Base-by-base conservation (phyloP, 2,888 invertebrate species). In the Athetis lepigone region DNA sequence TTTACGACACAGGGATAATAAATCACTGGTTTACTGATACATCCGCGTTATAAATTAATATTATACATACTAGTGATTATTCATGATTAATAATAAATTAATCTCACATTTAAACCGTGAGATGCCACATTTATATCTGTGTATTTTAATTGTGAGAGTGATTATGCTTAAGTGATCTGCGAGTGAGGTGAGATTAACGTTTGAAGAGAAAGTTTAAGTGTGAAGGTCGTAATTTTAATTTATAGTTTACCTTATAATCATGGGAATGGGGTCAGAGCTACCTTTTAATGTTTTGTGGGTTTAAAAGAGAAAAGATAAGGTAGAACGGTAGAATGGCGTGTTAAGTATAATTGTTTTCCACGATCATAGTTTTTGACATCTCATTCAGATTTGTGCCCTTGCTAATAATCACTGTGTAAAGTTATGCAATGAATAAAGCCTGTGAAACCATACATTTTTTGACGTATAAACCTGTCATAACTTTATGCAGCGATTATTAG, bases 21-120 rank as follows among this genome's bases (percentile, higher is more conserved):
- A 78, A 75, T 77, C 75, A 78, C 47, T 11, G 27, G 59, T 52
- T 75, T 66, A 78, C 65, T 66, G 68, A 60, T 61, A 72, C 69
- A 75, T 75, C 75, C 79, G 73, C 57, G 66, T 75, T 75, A 56
- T 78, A 73, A 75, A 75, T 78, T 67, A 58, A 72, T 69, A 55
- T 52, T 58, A 66, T 68, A 33, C 62, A 51, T 67, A 64, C 49
- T 27, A 54, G 52, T 49, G 56, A 67, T 57, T 60, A 63, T 63
- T 66, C 62, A 68, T 49, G 46, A 68, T 69, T 58, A 69, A 61
- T 69, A 51, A 69, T 51, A 69, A 47, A 67, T 69, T 61, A 63
- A 68, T 72, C 54, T 55, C 27, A 43, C 37, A 63, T 54, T 49
- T 37, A 37, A 43, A 57, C 8, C 45, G 45, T 57, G 46, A 23